Evolutionary conservation across 2,888 invertebrate genomes (phyloP).

Genomic region (Cerceris ruficornis): DNA sequence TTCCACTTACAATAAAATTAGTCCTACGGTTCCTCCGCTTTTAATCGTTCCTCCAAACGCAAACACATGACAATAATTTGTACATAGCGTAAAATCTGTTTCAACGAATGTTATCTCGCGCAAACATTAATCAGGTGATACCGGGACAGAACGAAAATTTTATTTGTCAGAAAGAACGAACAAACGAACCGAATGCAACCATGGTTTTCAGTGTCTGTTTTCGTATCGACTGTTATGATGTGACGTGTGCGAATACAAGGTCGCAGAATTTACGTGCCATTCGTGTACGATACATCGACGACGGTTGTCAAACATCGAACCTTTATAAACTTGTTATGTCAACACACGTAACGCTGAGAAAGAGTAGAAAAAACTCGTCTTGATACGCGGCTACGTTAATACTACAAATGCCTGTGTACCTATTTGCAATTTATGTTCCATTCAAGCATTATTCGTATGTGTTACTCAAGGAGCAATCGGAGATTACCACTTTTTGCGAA

Average conservation of each 20-base stretch:
- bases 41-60: too few species aligned
- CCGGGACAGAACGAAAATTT: not conserved
- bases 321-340: slow-evolving; percentile 1
- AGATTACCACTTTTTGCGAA: too few species aligned
- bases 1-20: too few species aligned
- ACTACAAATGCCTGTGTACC: not conserved
- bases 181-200: too few species aligned
- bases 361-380: not conserved
- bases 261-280: slow-evolving; percentile 13
- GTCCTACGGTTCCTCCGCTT: too few species aligned
- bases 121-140: slow-evolving; percentile 45
- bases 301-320: slow-evolving; percentile 20
- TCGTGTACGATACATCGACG: not conserved
- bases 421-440: not conserved
- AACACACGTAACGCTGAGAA: not conserved
- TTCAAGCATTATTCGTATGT: not conserved
- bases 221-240: not conserved
- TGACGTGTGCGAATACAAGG: slow-evolving; percentile 23
- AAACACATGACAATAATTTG: not conserved
- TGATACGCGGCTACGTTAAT: not conserved
- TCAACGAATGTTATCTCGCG: slow-evolving; percentile 35
- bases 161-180: too few species aligned
- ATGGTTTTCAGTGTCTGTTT: slow-evolving; percentile 17
- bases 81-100: not conserved
- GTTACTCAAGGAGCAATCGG: not conserved